Percentiles rank a stretch among this genome's conserved stretches.
Conservation (phyloP, 2,888 invertebrate genomes). For the Parnassius apollo region DNA sequence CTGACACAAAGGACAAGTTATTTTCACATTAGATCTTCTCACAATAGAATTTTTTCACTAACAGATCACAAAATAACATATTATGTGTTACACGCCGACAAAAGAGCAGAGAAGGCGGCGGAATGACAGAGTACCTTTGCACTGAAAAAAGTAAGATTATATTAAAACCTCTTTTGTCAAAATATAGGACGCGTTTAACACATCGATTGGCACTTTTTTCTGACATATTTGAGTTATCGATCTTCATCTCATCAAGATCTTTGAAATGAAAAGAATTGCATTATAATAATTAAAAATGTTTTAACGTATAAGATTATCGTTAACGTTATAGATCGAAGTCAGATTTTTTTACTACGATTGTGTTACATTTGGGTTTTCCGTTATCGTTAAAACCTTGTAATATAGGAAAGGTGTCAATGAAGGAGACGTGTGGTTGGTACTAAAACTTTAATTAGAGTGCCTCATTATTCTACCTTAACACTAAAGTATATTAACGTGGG, state of each 20-base stretch:
- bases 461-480: too few species aligned
- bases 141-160: slow-evolving; percentile 46
- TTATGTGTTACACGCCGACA: slow-evolving; percentile 35
- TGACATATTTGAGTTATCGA: neutral
- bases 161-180: slow-evolving; percentile 62
- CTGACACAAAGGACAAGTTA: slow-evolving; percentile 29
- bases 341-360: too few species aligned
- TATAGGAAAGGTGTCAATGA: too few species aligned
- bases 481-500: too few species aligned
- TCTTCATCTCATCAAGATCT: slow-evolving; percentile 17
- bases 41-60: slow-evolving; percentile 19
- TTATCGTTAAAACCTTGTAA: too few species aligned
- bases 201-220: slow-evolving; percentile 60
- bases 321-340: neutral
- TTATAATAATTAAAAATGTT: neutral
- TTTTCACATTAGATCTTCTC: slow-evolving; percentile 28
- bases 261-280: slow-evolving; percentile 1
- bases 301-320: too few species aligned
- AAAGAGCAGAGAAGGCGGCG: slow-evolving; percentile 35
- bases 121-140: slow-evolving; percentile 41
- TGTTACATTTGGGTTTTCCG: too few species aligned
- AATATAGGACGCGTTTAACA: slow-evolving; percentile 62
- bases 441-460: too few species aligned
- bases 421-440: too few species aligned
- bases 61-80: slow-evolving; percentile 25